A percentile compares a stretch with the other conserved stretches of the same genome.
Evolutionary conservation across 2,888 invertebrate species (phyloP).

Genomic region (Coleophora deauratella): DNA sequence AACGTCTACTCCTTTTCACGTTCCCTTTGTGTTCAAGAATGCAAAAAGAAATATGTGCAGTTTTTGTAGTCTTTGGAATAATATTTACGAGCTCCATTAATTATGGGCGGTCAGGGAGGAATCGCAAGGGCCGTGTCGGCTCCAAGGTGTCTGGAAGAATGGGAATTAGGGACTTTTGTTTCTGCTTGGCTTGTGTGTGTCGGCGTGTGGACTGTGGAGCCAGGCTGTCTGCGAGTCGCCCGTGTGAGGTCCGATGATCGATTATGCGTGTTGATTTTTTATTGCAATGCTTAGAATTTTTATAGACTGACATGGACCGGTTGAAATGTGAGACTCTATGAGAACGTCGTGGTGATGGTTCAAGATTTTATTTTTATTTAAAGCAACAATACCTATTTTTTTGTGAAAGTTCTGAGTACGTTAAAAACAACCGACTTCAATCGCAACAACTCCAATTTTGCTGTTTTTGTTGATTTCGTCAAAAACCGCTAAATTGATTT

Average conservation of each 20-base stretch:
- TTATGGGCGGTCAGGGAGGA: constrained; percentile 20
- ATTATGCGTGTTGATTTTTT: constrained; percentile 10
- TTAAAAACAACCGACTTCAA: too few relatives aligned
- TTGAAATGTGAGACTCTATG: not conserved
- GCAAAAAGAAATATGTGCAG: constrained; percentile 23
- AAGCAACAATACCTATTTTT: too few relatives aligned
- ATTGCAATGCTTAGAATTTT: constrained; percentile 6
- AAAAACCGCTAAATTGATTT: too few relatives aligned
- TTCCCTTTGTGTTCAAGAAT: constrained; percentile 21
- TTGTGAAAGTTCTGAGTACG: too few relatives aligned
- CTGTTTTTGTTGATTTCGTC: too few relatives aligned
- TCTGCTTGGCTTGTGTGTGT: not conserved
- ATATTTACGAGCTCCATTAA: constrained; percentile 43
- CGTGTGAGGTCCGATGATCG: constrained; percentile 19
- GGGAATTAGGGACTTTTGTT: not conserved
- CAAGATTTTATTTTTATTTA: too few relatives aligned
- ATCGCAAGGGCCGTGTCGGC: constrained; percentile 3
- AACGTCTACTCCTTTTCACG: constrained; percentile 28
- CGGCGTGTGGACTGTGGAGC: constrained; percentile 15
- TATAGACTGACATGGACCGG: not conserved
- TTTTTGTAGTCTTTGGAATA: constrained; percentile 30
- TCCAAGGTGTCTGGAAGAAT: constrained; percentile 1
- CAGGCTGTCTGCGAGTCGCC: constrained; percentile 25
- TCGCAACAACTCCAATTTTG: too few relatives aligned
- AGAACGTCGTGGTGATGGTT: too few relatives aligned